Evolutionary conservation across 1,140 invertebrate species (phyloP).

Genomic region (Aphidius ervi): DNA sequence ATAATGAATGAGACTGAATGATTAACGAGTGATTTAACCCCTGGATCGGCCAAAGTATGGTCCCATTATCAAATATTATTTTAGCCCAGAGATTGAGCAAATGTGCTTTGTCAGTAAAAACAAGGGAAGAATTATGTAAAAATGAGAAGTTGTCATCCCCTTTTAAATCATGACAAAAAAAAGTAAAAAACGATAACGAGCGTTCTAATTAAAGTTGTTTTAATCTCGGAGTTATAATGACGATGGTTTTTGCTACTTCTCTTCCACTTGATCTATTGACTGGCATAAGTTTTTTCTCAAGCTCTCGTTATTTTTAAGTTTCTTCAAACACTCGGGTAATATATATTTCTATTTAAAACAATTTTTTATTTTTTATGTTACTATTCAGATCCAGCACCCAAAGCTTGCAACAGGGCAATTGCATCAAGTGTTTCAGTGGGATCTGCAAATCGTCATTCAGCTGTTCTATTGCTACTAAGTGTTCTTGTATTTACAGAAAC

Average conservation of each 20-base stretch:
- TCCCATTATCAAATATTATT: too few relatives aligned
- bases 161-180: neutral
- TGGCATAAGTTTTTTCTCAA: neutral
- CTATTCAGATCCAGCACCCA: conserved; percentile 53
- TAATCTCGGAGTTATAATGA: conserved; percentile 12
- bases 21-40: too few relatives aligned
- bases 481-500: conserved; percentile 21
- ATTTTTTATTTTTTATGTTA: neutral
- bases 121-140: neutral
- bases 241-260: conserved; percentile 8
- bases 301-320: neutral
- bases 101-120: neutral
- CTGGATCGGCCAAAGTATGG: too few relatives aligned
- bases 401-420: conserved; percentile 58
- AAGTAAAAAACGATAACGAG: conserved; percentile 10
- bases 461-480: conserved; percentile 17
- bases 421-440: conserved; percentile 55
- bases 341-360: too few relatives aligned
- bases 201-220: conserved; percentile 18
- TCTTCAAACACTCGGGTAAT: conserved; percentile 22
- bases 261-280: conserved; percentile 11
- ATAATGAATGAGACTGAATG: too few relatives aligned
- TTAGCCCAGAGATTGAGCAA: too few relatives aligned
- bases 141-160: neutral
- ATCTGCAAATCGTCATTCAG: conserved; percentile 40